Evolutionary conservation across 2,888 invertebrate species (phyloP), one percentile per base, ranked within the genome.

Genomic region (Leptothorax acervorum): DNA sequence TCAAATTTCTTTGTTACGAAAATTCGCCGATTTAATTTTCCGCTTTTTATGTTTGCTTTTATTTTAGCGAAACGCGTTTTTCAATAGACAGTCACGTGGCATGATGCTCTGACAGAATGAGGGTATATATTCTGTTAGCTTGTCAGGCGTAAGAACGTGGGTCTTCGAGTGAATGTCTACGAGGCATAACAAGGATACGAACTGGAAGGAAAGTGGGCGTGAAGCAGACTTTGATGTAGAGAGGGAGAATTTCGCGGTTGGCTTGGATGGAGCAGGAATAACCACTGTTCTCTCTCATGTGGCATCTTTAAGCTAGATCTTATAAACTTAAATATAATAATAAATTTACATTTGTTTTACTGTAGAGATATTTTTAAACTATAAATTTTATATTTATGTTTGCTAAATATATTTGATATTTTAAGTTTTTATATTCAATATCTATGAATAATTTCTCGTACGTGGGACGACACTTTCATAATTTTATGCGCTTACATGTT

Each of bases 171-270:
- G 57, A 82, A 35, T 73, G 83, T 81, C 83, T 84, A 76, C 82
- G 85, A 65, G 83, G 83, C 83, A 76, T 83, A 76, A 81, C 88
- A 82, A 83, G 68, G 82, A 85, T 87, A 86, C 84, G 82, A 70
- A 82, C 86, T 87, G 82, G 86, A 84, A 85, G 88, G 79, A 91
- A 93, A 93, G 90, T 88, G 87, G 89, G 89, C 90, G 92, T 92
- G 88, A 91, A 92, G 89, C 90, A 85, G 91, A 89, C 91, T 91
- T 90, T 88, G 90, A 92, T 88, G 91, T 88, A 86, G 89, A 89
- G 89, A 87, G 88, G 86, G 87, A 89, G 89, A 90, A 92, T 91
- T 91, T 91, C 87, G 91, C 85, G 91, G 92, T 86, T 75, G 83
- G 86, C 82, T 85, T 82, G 88, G 88, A 92, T 92, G 86, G 88